Conservation (phyloP, 2,797 vertebrate species). For the Choloepus didactylus region DNA sequence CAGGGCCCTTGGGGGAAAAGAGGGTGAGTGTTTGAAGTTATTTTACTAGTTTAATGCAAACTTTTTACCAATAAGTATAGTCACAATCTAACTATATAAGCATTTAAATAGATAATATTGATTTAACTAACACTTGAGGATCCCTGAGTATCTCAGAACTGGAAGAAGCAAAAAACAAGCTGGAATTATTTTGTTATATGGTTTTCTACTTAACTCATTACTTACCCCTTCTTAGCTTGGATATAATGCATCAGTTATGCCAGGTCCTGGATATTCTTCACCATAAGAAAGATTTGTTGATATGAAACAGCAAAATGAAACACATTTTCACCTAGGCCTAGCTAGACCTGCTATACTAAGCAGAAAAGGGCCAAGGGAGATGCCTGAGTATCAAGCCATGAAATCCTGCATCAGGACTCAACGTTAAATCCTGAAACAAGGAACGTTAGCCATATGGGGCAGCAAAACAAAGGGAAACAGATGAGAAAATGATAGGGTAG, state of each 20-base stretch:
- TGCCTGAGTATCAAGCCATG: neutral
- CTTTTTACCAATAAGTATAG: neutral
- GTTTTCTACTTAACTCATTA: neutral
- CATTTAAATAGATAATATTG: neutral
- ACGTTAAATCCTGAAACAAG: neutral
- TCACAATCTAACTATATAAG: neutral
- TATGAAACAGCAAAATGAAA: conserved; percentile 7
- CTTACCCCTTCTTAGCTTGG: neutral
- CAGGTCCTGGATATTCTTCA: neutral
- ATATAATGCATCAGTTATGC: neutral
- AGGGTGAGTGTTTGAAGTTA: neutral
- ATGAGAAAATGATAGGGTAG: neutral
- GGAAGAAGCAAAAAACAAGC: neutral
- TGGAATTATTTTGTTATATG: neutral
- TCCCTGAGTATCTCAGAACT: conserved; percentile 20
- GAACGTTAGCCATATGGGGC: neutral
- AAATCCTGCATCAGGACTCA: neutral
- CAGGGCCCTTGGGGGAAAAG: neutral
- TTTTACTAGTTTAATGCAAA: neutral
- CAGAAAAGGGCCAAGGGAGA: neutral
- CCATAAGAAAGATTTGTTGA: neutral
- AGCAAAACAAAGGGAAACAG: neutral
- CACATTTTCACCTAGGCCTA: neutral
- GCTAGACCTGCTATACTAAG: neutral
- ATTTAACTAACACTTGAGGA: neutral